Evolutionary conservation across 2,113 vertebrate species (phyloP).

Genomic region (Pterocles burchelli): DNA sequence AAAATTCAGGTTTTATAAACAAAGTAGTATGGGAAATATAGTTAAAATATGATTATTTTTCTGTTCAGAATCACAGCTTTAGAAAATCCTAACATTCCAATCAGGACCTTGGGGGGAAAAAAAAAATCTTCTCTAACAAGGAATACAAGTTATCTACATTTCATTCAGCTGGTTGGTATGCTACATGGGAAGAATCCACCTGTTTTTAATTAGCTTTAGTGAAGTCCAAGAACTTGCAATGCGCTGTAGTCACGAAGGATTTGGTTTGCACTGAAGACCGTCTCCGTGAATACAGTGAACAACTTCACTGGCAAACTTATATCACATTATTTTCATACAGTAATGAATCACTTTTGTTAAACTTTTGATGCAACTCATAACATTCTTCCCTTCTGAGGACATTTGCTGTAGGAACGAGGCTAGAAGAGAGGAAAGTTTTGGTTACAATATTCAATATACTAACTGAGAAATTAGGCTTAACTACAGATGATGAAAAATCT

Average conservation of each 20-base stretch:
- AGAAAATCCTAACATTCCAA: background rate
- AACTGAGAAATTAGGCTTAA: background rate
- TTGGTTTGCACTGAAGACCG: background rate
- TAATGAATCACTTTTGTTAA: background rate
- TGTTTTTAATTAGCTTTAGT: background rate
- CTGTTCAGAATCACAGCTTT: background rate
- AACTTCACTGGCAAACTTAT: background rate
- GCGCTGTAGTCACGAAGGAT: background rate
- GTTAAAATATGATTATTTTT: background rate
- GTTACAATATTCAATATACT: background rate
- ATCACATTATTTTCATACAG: background rate
- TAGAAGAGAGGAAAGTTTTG: background rate
- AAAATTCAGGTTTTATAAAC: conserved; percentile 35
- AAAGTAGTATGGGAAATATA: background rate
- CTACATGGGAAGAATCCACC: background rate
- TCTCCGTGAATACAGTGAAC: background rate
- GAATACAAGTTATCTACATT: background rate
- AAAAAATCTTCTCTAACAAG: background rate
- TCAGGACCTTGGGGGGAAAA: background rate
- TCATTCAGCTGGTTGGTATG: background rate
- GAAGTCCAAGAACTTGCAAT: background rate
- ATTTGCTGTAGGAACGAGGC: background rate
- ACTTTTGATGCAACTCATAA: background rate
- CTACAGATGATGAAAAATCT: background rate
- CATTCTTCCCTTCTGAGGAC: background rate